Evolutionary conservation across 1,140 invertebrate species (phyloP).

Genomic region (Drosophila parabipectinata): DNA sequence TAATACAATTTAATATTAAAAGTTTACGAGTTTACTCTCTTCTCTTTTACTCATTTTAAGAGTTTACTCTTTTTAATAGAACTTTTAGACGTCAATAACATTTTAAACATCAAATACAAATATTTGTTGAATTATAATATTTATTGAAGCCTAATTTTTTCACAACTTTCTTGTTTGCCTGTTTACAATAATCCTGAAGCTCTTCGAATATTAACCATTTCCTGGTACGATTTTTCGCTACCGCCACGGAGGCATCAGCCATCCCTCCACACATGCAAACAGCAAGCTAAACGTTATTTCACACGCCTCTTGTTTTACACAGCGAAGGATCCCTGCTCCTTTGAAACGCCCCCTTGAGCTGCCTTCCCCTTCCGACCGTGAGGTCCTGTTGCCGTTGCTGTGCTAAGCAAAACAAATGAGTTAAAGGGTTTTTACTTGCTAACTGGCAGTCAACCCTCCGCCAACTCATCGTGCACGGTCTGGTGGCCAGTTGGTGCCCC

Average conservation of each 20-base stretch:
- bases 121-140: too few species aligned
- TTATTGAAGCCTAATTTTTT: too few species aligned
- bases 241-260: neutral
- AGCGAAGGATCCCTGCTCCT: neutral
- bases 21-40: too few species aligned
- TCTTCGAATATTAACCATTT: neutral
- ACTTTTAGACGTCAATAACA: too few species aligned
- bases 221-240: neutral
- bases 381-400: constrained; percentile 23
- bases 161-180: neutral
- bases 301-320: constrained; percentile 71
- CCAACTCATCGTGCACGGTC: constrained; percentile 76
- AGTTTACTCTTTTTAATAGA: too few species aligned
- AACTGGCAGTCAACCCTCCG: constrained; percentile 26
- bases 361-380: constrained; percentile 8
- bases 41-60: too few species aligned
- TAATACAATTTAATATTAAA: too few species aligned
- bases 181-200: constrained; percentile 6
- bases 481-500: constrained; percentile 52
- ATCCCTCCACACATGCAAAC: constrained; percentile 5
- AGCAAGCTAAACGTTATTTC: constrained; percentile 70
- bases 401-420: constrained; percentile 79
- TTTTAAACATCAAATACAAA: too few species aligned
- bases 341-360: neutral
- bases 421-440: constrained; percentile 76